A percentile compares a stretch with the other conserved stretches of the same genome.
phyloP scores from a whole-genome alignment of 2,888 invertebrate species.

The Sphaerophoria rueppellii region DNA sequence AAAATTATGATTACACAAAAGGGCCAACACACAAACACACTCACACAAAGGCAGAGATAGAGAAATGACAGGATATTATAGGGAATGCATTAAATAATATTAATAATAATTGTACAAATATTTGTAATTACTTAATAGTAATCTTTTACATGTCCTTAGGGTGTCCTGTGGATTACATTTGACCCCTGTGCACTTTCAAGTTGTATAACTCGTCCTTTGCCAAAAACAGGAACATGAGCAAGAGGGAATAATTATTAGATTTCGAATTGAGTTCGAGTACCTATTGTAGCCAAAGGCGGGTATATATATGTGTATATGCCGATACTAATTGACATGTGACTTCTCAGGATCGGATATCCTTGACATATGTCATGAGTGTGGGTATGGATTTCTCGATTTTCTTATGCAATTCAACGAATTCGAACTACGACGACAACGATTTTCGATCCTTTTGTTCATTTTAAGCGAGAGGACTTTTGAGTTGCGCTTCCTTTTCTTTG shows the following conservation, averaged over 20 bases:
- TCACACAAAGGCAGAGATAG: not conserved
- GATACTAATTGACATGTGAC: conserved; percentile 72
- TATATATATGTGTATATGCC: conserved; percentile 38
- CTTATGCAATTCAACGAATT: conserved; percentile 23
- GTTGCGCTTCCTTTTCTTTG: conserved; percentile 44
- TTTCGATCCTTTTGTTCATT: conserved; percentile 56
- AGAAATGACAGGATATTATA: conserved; percentile 13
- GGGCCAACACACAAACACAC: conserved; percentile 20
- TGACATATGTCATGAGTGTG: conserved; percentile 61
- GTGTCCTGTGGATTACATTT: conserved; percentile 49
- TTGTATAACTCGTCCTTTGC: conserved; percentile 22
- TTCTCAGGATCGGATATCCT: conserved; percentile 69
- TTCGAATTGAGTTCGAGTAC: too few species aligned
- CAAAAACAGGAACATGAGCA: conserved; percentile 26
- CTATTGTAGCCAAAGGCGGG: too few species aligned
- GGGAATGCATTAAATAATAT: conserved; percentile 65
- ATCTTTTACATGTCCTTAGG: conserved; percentile 68
- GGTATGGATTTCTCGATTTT: conserved; percentile 15
- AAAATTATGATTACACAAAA: conserved; percentile 65
- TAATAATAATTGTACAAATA: conserved; percentile 73
- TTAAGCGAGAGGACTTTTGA: conserved; percentile 34
- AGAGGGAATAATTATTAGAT: too few species aligned
- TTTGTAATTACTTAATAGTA: conserved; percentile 71
- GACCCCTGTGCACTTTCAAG: conserved; percentile 44
- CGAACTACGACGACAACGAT: conserved; percentile 24